Conservation (phyloP, 2,797 vertebrate genomes). For the Phrynocephalus forsythii region DNA sequence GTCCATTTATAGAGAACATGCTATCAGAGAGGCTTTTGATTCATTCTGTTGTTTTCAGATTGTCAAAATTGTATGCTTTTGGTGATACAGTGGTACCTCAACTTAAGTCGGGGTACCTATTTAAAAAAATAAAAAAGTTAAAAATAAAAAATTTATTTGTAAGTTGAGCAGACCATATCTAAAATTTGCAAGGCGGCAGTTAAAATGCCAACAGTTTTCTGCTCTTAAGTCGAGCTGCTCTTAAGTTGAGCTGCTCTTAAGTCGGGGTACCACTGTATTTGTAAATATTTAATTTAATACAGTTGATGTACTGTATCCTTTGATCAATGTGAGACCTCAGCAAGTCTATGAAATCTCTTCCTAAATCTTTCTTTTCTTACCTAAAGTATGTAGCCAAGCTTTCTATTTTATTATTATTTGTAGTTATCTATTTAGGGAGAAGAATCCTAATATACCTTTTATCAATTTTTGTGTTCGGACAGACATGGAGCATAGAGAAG, state of each 20-base stretch:
- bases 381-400: constrained; percentile 34
- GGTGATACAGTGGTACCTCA: neutral
- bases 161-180: too few relatives aligned
- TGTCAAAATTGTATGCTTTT: constrained; percentile 37
- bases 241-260: too few relatives aligned
- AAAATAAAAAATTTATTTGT: too few relatives aligned
- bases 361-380: constrained; percentile 55
- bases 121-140: too few relatives aligned
- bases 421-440: neutral
- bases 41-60: constrained; percentile 32
- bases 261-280: too few relatives aligned
- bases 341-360: constrained; percentile 53
- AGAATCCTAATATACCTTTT: constrained; percentile 45
- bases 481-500: constrained; percentile 63
- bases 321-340: constrained; percentile 36
- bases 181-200: too few relatives aligned
- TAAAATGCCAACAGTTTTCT: too few relatives aligned
- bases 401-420: constrained; percentile 17
- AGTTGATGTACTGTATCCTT: constrained; percentile 42
- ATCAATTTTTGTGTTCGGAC: constrained; percentile 50
- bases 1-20: neutral
- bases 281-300: constrained; percentile 43
- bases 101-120: too few relatives aligned
- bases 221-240: too few relatives aligned
- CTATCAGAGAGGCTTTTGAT: constrained; percentile 7